Conservation (phyloP, 2,888 invertebrate species). For the Synanthedon andrenaeformis region DNA sequence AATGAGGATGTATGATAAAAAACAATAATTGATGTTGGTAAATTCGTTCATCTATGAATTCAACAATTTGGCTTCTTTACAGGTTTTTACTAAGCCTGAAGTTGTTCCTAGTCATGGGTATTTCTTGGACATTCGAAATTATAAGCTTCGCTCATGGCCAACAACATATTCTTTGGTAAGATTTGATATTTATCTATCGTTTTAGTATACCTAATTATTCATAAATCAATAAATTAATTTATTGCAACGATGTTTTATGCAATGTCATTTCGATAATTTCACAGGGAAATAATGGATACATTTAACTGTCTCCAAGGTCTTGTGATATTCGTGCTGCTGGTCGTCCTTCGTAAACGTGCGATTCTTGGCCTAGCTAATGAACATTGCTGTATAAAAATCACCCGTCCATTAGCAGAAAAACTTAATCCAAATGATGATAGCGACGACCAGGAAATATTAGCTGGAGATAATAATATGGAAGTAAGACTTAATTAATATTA, state of each 20-base stretch:
- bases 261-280: background rate
- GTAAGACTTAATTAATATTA: constrained; percentile 44
- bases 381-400: constrained; percentile 35
- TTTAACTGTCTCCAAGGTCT: constrained; percentile 76
- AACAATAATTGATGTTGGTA: too few relatives aligned
- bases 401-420: constrained; percentile 39
- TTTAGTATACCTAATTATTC: too few relatives aligned
- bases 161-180: constrained; percentile 52
- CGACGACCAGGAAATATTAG: constrained; percentile 45
- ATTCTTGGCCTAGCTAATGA: constrained; percentile 60
- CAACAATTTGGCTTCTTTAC: constrained; percentile 3
- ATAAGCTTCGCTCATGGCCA: constrained; percentile 60
- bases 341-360: constrained; percentile 68
- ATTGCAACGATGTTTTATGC: too few relatives aligned
- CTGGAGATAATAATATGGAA: constrained; percentile 50
- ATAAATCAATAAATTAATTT: too few relatives aligned
- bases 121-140: constrained; percentile 79
- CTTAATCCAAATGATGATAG: constrained; percentile 53
- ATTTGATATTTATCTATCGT: background rate
- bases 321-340: constrained; percentile 72
- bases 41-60: too few relatives aligned
- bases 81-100: constrained; percentile 75
- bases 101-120: constrained; percentile 77
- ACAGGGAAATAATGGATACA: constrained; percentile 73
- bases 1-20: too few relatives aligned